phyloP scores from a whole-genome alignment of 35 echinoderm and acorn worm species.

The Eucidaris tribuloides region DNA sequence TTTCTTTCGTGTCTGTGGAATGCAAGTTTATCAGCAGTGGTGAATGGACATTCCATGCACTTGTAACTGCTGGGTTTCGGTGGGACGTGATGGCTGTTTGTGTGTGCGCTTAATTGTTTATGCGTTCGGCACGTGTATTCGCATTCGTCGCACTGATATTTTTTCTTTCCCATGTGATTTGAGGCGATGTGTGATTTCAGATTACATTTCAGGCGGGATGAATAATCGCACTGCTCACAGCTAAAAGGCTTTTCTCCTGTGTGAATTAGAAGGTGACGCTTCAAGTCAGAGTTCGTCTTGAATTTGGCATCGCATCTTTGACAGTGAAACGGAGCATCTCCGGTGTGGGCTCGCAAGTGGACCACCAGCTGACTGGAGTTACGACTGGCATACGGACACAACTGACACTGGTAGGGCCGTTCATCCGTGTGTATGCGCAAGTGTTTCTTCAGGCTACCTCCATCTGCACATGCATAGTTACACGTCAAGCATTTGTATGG shows the following conservation, averaged over 20 bases:
- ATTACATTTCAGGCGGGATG: constrained; percentile 39
- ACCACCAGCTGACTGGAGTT: constrained; percentile 70
- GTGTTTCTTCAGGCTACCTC: constrained; percentile 76
- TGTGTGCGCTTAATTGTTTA: constrained; percentile 37
- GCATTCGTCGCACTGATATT: constrained; percentile 61
- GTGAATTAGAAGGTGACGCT: constrained; percentile 61
- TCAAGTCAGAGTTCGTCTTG: constrained; percentile 60
- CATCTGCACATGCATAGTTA: constrained; percentile 38
- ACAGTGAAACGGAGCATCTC: constrained; percentile 78
- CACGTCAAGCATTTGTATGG: constrained; percentile 65
- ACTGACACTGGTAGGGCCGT: constrained; percentile 69
- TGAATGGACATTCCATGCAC: constrained; percentile 52
- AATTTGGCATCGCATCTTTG: constrained; percentile 66
- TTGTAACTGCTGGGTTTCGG: constrained; percentile 26
- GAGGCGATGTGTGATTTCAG: constrained; percentile 56
- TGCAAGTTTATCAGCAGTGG: constrained; percentile 22
- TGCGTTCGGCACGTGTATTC: constrained; percentile 44
- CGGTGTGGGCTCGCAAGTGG: constrained; percentile 71
- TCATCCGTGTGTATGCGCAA: constrained; percentile 60
- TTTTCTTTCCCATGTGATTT: constrained; percentile 45
- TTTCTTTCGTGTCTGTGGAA: constrained; percentile 44
- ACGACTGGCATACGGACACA: constrained; percentile 72
- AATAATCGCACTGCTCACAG: constrained; percentile 57
- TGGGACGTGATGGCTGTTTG: background rate
- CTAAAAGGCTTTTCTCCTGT: constrained; percentile 63